A percentile compares a stretch with the other conserved stretches of the same genome.
Conservation (phyloP, 1,140 invertebrate genomes). For the Drosophila suzukii region DNA sequence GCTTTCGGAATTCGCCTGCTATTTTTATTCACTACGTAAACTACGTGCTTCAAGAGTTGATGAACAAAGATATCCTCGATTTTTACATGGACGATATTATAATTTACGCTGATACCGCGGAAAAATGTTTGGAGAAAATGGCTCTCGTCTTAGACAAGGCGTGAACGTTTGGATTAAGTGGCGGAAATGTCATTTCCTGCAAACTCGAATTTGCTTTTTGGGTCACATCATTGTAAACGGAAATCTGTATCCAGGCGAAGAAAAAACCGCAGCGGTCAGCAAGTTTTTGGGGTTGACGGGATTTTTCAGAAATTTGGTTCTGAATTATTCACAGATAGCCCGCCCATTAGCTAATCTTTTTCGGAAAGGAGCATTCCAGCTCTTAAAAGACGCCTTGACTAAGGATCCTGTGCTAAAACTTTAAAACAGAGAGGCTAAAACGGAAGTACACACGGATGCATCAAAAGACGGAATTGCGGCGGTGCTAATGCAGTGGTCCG, state of each 20-base stretch:
- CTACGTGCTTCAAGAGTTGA: background rate
- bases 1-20: background rate
- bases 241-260: background rate
- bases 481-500: background rate
- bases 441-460: background rate
- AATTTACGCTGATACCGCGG: too few relatives aligned
- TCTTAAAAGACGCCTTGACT: background rate
- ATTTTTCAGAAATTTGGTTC: background rate
- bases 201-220: background rate
- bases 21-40: conserved; percentile 1
- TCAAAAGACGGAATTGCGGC: conserved; percentile 2
- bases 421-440: background rate
- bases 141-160: too few relatives aligned
- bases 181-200: too few relatives aligned
- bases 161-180: too few relatives aligned
- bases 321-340: too few relatives aligned
- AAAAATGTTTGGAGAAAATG: too few relatives aligned
- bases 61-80: background rate
- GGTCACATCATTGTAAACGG: background rate
- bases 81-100: too few relatives aligned
- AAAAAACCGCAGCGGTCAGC: background rate
- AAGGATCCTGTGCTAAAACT: background rate
- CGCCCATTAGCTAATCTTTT: too few relatives aligned
- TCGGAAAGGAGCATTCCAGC: background rate
- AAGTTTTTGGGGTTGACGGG: background rate